Evolutionary conservation across 2,888 invertebrate genomes (phyloP), one percentile per base, ranked within the genome.

Genomic region (Timema cristinae): DNA sequence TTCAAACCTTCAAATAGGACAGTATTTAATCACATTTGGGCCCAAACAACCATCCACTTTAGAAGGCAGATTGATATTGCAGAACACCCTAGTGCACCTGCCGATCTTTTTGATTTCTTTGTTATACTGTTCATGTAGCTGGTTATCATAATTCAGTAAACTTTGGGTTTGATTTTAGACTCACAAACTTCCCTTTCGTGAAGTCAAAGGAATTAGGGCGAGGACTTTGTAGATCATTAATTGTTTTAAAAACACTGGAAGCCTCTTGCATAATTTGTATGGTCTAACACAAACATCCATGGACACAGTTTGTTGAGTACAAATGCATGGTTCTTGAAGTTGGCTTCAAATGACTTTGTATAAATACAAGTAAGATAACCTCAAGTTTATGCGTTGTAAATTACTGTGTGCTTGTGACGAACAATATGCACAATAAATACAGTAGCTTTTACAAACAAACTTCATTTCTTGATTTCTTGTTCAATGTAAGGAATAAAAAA

Each of bases 91-190:
- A 48, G 32, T 63, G 63, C 63, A 63, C 63, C 63, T 47, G 47
- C 63, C 63, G 16, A 32, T 63, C 63, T 4, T 48, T 32, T 63
- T 63, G 63, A 63, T 63, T 47, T 32, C 32, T 63, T 32, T 63
- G 47, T 63, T 63, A 63, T 63, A 48, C 63, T 63, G 63, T 32
- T 47, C 63, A 63, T 63, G 63, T 47, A 63, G 63, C 47, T 63
- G 63, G 13, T 32, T 32, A 63, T 63, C 63, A 47, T 48, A 15
- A 47, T 63, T 63, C 63, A 63, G 63, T 9, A 63, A 63, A 63
- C 63, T 63, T 63, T 11, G 11, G n/a, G 47, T 47, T 63, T 63
- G 63, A 32, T 63, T 47, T 47, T 63, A 48, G 63, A 63, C 63
- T 47, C 13, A 63, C 47, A 63, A 63, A 63, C 63, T 63, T 63